Percentiles rank a stretch among this genome's conserved stretches.
These are phyloP conservation scores for Abrostola triplasia DNA, from an alignment of 2,888 invertebrate species.

Conservation along the genomic window DNA sequence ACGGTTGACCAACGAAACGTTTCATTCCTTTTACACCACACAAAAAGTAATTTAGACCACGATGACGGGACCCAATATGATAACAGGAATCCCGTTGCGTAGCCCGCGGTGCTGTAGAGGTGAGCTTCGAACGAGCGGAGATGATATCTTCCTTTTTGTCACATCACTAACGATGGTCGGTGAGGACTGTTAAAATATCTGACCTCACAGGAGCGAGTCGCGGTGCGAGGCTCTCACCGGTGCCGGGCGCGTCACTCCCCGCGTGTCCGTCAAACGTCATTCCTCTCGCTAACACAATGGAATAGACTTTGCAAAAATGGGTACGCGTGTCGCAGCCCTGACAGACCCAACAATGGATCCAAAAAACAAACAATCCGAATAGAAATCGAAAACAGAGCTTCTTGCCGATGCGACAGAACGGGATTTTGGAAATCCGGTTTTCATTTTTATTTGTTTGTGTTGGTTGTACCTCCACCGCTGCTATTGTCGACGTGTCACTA, in stretches of 20 bases:
- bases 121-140: conserved; percentile 58
- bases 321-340: conserved; percentile 82
- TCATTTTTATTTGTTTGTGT: conserved; percentile 77
- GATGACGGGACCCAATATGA: conserved; percentile 82
- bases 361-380: conserved; percentile 87
- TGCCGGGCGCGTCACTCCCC: conserved; percentile 63
- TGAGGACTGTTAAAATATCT: conserved; percentile 51
- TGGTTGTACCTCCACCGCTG: conserved; percentile 68
- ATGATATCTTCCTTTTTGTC: conserved; percentile 68
- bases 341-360: conserved; percentile 80
- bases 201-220: conserved; percentile 63
- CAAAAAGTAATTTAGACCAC: conserved; percentile 84
- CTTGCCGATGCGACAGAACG: conserved; percentile 84
- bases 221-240: conserved; percentile 15
- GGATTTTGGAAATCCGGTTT: conserved; percentile 88
- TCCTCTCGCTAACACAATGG: conserved; percentile 80
- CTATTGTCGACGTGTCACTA: conserved; percentile 72
- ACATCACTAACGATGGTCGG: conserved; percentile 57
- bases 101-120: conserved; percentile 76
- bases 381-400: conserved; percentile 87
- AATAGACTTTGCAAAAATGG: conserved; percentile 86
- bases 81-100: conserved; percentile 87
- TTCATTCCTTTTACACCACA: conserved; percentile 76
- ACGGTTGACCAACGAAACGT: conserved; percentile 71
- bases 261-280: conserved; percentile 85